These are phyloP conservation scores for Notothenia rossii DNA, from an alignment of 2,113 vertebrate genomes.

Conservation along the genomic window DNA sequence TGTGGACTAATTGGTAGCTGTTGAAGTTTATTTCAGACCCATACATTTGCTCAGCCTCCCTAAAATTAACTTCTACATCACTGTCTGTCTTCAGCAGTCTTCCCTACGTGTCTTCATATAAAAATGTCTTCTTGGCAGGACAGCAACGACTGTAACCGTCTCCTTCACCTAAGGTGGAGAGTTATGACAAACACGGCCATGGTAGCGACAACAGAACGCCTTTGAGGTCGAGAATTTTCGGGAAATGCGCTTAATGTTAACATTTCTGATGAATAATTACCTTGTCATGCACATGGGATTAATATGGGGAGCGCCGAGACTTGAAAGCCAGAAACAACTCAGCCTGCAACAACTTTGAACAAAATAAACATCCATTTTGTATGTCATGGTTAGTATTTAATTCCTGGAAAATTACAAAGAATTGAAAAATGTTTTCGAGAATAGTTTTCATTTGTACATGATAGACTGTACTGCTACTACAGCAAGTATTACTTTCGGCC, in stretches of 20 bases:
- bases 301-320: background rate
- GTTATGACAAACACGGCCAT: background rate
- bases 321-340: background rate
- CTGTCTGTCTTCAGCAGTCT: background rate
- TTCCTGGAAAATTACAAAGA: too few relatives aligned
- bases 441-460: background rate
- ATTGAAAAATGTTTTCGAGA: background rate
- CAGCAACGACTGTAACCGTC: background rate
- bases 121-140: constrained; percentile 2
- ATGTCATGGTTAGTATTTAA: too few relatives aligned
- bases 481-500: background rate
- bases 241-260: background rate
- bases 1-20: background rate
- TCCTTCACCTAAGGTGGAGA: background rate
- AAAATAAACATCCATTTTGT: background rate
- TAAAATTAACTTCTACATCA: background rate
- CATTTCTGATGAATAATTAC: constrained; percentile 1
- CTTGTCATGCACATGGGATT: constrained; percentile 10
- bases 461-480: background rate
- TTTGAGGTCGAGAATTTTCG: background rate
- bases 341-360: background rate
- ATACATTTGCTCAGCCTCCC: background rate
- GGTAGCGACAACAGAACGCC: background rate
- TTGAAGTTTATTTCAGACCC: background rate
- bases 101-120: background rate